Evolutionary conservation across 2,888 invertebrate species (phyloP), one percentile per base, ranked within the genome.

Genomic region (Lissocephala sabroskyi): DNA sequence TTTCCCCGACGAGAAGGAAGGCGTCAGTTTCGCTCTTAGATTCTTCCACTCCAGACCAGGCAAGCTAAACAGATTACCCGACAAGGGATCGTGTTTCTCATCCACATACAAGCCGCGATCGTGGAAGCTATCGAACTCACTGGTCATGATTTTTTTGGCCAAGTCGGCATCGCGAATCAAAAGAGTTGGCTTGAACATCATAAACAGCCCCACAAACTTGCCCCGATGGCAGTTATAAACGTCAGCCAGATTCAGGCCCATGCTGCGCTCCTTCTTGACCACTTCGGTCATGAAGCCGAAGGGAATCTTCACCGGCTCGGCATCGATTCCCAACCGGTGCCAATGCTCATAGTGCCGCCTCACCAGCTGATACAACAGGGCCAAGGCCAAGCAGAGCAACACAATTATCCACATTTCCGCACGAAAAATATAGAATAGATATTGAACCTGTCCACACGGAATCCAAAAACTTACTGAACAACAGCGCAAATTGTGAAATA

Each of bases 1-100:
- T 80, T 90, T 91, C 4, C 88, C 89, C 0, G 90, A 87, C 0
- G 91, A 88, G 71, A 91, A 92, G 0, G 89, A 87, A 0, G 91
- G 89, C 1, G 91, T 87, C 65, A 92, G 81, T 63, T 90, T 90
- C 0, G 86, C 61, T 11, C 92, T 85, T 18, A 91, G 79, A 40
- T 84, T 86, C 67, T 87, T 89, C 92, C 92, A 92, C 41, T 86
- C 85, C 6, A 86, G 65, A 1, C 81, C 82, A 2, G 57, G 41
- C 17, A 81, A 75, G 49, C 87, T 56, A 5, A 80, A 82, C 0
- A 80, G 50, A 78, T 89, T 88, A 0, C 86, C 88, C 5, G 89
- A 87, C 29, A 90, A 60, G 0, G 88, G 89, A 79, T 91, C 89
- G 13, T 87, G 86, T 11, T 86, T 82, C 43, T 89, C 89, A 49